Base-by-base conservation (phyloP, 2,797 vertebrate genomes). In the Gallirallus australis region DNA sequence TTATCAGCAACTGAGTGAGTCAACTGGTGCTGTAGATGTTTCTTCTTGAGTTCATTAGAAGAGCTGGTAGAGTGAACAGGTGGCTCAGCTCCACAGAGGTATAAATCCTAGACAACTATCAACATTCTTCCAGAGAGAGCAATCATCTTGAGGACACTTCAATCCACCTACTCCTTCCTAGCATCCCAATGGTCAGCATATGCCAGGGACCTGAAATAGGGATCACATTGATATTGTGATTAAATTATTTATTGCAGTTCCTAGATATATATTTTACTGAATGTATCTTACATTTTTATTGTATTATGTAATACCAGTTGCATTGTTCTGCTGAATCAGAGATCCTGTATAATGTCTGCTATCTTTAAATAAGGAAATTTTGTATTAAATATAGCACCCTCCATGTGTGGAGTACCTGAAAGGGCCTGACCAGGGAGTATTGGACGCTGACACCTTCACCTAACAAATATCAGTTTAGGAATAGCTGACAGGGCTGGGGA, bases 151-250 rank as follows among this genome's bases (percentile, higher is more conserved):
- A 57, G 37, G 11, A 54, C 48, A 20, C 9, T 75, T 28, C 9
- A 57, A 1, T 3, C 6, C 37, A 6, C 5, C 14, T 35, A 6
- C 35, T 47, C 10, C 7, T 54, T 77, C 31, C 20, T 25, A 35
- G 47, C 0, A 0, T 5, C 2, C 17, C 13, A n/a, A 17, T 0
- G 4, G 13, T 14, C 40, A 77, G 37, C 1, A 0, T 15, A 21
- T n/a, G 48, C 23, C 31, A 20, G 11, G 18, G 15, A 40, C 39
- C 2, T 5, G 7, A 7, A 6, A 15, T 47, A 27, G 20, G 25
- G 39, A 53, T 57, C 31, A 7, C 17, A 6, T 2, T n/a, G 27
- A 21, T 50, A 24, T 37, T 57, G 56, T 23, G 12, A 27, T 47
- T 69, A 15, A 76, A 24, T 5, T 48, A 4, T 52, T 80, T 60